Evolutionary conservation across 2,797 vertebrate genomes (phyloP).

Genomic region (Scolopax bukidnonensis): DNA sequence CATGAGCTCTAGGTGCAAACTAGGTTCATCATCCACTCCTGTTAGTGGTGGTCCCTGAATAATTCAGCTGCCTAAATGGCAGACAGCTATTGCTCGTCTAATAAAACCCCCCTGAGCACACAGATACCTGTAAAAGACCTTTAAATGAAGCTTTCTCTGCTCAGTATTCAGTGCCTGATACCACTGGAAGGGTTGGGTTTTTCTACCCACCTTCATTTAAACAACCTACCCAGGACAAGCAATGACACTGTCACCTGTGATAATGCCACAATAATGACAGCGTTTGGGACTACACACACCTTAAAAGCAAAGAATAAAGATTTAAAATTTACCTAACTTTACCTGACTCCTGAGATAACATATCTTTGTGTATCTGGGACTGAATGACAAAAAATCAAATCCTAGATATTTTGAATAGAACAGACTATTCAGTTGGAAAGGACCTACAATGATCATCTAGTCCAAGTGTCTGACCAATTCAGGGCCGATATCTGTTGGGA

Average conservation of each 20-base stretch:
- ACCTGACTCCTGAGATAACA: not conserved
- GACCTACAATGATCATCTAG: not conserved
- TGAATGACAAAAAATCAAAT: not conserved
- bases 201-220: not conserved
- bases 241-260: not conserved
- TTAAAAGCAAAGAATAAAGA: not conserved
- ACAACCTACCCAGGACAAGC: fast-evolving
- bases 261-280: not conserved
- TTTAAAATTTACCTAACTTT: not conserved
- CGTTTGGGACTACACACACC: not conserved
- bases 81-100: not conserved
- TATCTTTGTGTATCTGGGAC: fast-evolving
- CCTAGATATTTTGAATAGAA: not conserved
- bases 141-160: not conserved
- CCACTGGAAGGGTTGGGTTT: not conserved
- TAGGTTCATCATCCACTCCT: not conserved
- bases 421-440: not conserved
- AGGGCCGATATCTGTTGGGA: not conserved
- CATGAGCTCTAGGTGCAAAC: not conserved
- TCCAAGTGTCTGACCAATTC: not conserved
- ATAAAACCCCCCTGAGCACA: not conserved
- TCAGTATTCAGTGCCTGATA: not conserved
- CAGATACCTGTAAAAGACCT: not conserved
- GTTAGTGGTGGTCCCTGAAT: not conserved
- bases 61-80: not conserved